phyloP scores from a whole-genome alignment of 2,888 invertebrate species.

The Globia sparganii region DNA sequence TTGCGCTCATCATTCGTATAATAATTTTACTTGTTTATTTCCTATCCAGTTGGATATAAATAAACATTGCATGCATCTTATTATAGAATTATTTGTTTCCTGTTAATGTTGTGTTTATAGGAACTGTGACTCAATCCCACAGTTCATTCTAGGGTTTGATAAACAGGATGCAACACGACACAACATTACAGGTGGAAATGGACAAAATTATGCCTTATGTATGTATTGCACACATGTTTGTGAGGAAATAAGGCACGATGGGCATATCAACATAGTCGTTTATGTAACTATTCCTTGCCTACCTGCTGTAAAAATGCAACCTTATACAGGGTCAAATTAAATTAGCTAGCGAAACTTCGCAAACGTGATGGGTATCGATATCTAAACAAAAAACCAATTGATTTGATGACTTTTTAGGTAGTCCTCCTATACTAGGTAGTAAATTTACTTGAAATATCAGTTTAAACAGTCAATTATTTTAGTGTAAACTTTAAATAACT shows the following conservation, averaged over 20 bases:
- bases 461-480: too few relatives aligned
- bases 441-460: too few relatives aligned
- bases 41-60: conserved; percentile 12
- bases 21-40: conserved; percentile 29
- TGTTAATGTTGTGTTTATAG: conserved; percentile 27
- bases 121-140: conserved; percentile 30
- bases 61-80: conserved; percentile 33
- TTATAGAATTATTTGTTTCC: conserved; percentile 40
- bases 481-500: too few relatives aligned
- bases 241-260: background rate
- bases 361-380: too few relatives aligned
- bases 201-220: too few relatives aligned
- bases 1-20: background rate
- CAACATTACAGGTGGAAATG: conserved; percentile 13
- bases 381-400: too few relatives aligned
- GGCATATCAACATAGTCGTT: background rate
- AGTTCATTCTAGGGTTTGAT: conserved; percentile 31
- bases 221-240: background rate
- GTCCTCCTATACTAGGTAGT: too few relatives aligned
- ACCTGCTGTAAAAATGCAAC: background rate
- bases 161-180: conserved; percentile 41
- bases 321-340: background rate
- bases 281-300: background rate
- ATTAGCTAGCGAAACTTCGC: background rate
- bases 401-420: too few relatives aligned